Conservation (phyloP, 2,888 invertebrate species). For the Protophormia terraenovae region DNA sequence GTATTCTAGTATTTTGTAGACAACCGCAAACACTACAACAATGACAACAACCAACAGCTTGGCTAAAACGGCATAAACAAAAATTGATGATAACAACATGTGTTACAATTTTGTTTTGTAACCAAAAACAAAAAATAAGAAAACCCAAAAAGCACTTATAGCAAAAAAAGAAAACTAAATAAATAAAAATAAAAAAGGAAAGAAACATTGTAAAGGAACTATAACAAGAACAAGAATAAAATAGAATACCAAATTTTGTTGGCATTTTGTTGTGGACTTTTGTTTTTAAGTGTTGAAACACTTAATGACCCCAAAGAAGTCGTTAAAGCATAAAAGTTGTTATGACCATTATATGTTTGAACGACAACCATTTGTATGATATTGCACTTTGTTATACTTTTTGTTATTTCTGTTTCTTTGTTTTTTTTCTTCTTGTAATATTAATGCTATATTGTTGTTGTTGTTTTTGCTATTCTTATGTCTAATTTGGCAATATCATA, state of each 20-base stretch:
- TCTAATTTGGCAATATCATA: constrained; percentile 64
- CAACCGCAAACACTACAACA: constrained; percentile 18
- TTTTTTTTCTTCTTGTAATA: not conserved
- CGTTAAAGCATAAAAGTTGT: constrained; percentile 42
- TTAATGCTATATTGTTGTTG: not conserved
- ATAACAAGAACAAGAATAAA: not conserved
- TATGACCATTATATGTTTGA: constrained; percentile 53
- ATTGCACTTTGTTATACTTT: constrained; percentile 46
- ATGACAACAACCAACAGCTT: not conserved
- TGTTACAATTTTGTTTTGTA: constrained; percentile 43
- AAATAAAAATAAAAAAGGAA: not conserved
- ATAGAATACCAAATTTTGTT: constrained; percentile 32
- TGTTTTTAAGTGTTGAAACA: constrained; percentile 53
- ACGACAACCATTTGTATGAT: constrained; percentile 36
- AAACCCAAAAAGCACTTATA: no score
- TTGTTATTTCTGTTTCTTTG: not conserved
- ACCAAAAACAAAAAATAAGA: no score
- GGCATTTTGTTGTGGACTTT: constrained; percentile 10
- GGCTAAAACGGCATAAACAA: not conserved
- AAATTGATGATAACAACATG: constrained; percentile 47
- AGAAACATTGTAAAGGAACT: not conserved
- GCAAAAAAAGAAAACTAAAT: not conserved
- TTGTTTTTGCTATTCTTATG: constrained; percentile 31
- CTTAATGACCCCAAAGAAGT: constrained; percentile 49
- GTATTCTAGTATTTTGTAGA: not conserved